phyloP scores from a whole-genome alignment of 92 coral and sea anemone species.

The Desmophyllum pertusum region DNA sequence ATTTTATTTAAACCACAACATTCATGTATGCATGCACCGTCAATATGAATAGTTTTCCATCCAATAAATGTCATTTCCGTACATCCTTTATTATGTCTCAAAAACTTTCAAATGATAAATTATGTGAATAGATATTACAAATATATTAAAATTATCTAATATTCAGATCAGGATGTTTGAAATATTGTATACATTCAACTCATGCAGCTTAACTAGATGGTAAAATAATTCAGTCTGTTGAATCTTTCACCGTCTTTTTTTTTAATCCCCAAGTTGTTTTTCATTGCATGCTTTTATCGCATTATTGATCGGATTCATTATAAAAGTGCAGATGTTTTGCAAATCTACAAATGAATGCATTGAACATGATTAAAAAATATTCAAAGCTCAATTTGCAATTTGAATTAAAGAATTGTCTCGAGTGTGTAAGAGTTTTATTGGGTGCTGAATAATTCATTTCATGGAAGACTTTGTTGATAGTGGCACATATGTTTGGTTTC shows the following conservation, averaged over 20 bases:
- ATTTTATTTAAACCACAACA: not conserved
- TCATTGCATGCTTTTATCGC: not conserved
- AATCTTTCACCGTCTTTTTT: not conserved
- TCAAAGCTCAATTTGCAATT: not conserved
- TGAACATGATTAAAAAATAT: not conserved
- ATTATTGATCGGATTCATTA: not conserved
- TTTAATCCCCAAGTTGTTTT: not conserved
- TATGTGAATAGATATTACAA: not conserved
- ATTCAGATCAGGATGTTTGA: not conserved
- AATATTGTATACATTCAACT: not conserved
- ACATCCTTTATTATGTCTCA: not conserved
- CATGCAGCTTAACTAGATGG: not conserved
- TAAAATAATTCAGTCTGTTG: not conserved
- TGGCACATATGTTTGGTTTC: conserved; percentile 16
- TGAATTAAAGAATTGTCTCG: not conserved
- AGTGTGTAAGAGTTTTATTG: not conserved
- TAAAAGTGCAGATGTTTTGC: not conserved
- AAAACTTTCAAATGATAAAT: not conserved
- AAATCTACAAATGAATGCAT: not conserved
- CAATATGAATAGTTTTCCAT: not conserved
- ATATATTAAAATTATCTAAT: not conserved
- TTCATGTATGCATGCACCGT: not conserved
- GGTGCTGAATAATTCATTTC: conserved; percentile 23
- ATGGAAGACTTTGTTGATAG: conserved; percentile 6
- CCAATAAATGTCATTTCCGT: not conserved